Conservation (phyloP, 2,888 invertebrate genomes). For the Caenorhabditis sinica region DNA sequence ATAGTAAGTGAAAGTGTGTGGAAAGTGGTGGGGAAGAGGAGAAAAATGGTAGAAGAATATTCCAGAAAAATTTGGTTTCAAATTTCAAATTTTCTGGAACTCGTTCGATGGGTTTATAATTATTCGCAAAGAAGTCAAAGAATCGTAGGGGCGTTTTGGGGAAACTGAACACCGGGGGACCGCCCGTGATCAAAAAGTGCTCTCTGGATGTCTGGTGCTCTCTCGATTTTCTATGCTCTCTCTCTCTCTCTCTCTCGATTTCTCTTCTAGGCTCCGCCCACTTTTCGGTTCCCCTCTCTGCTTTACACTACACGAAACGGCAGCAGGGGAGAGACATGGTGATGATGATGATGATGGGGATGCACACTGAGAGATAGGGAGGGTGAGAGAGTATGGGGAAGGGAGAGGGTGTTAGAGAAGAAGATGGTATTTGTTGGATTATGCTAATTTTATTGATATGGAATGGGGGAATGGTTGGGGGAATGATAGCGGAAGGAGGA, state of each 20-base stretch:
- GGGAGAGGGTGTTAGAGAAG: neutral
- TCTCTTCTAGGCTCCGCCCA: constrained; percentile 8
- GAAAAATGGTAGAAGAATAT: constrained; percentile 26
- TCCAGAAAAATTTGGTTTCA: neutral
- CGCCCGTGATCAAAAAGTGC: neutral
- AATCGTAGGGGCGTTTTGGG: neutral
- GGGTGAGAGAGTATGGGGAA: neutral
- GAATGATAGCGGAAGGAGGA: too few relatives aligned
- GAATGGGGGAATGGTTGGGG: neutral
- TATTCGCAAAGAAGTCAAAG: neutral
- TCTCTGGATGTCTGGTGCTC: neutral
- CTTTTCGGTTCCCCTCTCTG: constrained; percentile 6
- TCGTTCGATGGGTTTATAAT: constrained; percentile 10
- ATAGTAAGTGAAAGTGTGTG: constrained; percentile 17
- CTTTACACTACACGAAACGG: constrained; percentile 26
- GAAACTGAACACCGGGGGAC: constrained; percentile 4
- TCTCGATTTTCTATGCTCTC: neutral
- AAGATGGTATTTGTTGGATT: neutral
- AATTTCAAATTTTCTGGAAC: neutral
- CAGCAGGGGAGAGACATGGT: neutral
- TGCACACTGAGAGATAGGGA: neutral
- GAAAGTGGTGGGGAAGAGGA: neutral
- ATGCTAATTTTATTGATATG: constrained; percentile 21
- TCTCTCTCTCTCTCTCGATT: neutral
- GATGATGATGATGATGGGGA: constrained; percentile 4